Conservation (phyloP, 53 echinoderm and acorn worm species). For the Astropecten irregularis region DNA sequence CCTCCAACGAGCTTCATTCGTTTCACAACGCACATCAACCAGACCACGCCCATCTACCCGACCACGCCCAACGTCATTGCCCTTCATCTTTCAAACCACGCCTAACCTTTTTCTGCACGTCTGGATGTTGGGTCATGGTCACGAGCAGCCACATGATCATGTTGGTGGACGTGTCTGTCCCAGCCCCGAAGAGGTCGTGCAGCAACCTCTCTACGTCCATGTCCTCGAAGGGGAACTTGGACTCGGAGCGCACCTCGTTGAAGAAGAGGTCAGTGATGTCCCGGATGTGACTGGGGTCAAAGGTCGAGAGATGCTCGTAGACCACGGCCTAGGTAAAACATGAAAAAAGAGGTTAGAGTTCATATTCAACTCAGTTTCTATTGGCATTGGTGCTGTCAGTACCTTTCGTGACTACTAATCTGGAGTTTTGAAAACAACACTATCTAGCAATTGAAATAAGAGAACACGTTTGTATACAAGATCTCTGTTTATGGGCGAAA, state of each 20-base stretch:
- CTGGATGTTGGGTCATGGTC: slow-evolving; percentile 44
- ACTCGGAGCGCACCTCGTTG: slow-evolving; percentile 58
- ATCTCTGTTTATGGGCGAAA: too few relatives aligned
- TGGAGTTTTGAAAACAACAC: too few relatives aligned
- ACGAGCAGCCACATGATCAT: slow-evolving; percentile 64
- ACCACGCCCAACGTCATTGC: too few relatives aligned
- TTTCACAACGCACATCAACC: too few relatives aligned
- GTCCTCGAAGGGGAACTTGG: slow-evolving; percentile 62
- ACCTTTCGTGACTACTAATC: too few relatives aligned
- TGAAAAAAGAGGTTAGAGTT: not conserved
- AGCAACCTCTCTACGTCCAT: slow-evolving; percentile 57
- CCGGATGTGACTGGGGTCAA: slow-evolving; percentile 64
- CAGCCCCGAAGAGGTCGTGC: slow-evolving; percentile 70
- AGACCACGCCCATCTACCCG: too few relatives aligned
- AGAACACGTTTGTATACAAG: too few relatives aligned
- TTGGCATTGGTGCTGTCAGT: too few relatives aligned
- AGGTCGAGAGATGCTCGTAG: slow-evolving; percentile 63
- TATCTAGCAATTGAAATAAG: too few relatives aligned
- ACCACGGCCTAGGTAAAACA: slow-evolving; percentile 43
- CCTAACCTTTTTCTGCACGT: slow-evolving; percentile 72
- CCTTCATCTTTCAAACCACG: too few relatives aligned
- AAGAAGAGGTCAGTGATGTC: slow-evolving; percentile 83
- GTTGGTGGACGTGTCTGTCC: slow-evolving; percentile 73
- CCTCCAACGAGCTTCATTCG: too few relatives aligned
- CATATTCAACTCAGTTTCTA: too few relatives aligned